Percentiles rank a stretch among this genome's conserved stretches.
phyloP scores from a whole-genome alignment of 2,113 vertebrate genomes.

The Carassius carassius region DNA sequence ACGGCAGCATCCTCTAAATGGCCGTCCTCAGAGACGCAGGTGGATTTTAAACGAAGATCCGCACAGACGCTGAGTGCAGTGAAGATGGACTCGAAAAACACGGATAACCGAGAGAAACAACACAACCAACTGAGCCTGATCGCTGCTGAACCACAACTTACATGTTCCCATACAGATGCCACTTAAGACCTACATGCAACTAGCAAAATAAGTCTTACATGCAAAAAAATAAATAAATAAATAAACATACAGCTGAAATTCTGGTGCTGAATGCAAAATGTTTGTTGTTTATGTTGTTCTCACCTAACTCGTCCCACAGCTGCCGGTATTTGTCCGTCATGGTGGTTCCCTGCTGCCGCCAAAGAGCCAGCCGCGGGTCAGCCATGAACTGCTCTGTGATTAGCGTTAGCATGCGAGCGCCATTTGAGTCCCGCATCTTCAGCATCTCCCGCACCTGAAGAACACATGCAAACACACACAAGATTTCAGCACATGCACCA shows the following conservation, averaged over 20 bases:
- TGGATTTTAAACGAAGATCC: constrained; percentile 17
- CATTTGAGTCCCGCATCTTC: constrained; percentile 96
- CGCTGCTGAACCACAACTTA: too few species aligned
- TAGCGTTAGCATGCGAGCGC: constrained; percentile 91
- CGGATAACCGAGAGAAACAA: neutral
- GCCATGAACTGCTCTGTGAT: constrained; percentile 98
- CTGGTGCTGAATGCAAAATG: neutral
- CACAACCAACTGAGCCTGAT: neutral
- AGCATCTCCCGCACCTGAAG: constrained; percentile 94
- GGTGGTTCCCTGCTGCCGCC: constrained; percentile 92
- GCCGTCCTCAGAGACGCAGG: constrained; percentile 46
- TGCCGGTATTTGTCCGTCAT: constrained; percentile 98
- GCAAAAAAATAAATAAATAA: too few species aligned
- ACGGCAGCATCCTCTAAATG: constrained; percentile 48
- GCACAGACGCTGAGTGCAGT: constrained; percentile 18
- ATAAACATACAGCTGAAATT: neutral
- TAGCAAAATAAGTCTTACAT: neutral
- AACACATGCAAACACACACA: neutral
- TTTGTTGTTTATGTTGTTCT: constrained; percentile 46
- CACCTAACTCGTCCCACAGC: constrained; percentile 88
- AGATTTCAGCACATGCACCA: neutral
- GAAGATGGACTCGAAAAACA: neutral
- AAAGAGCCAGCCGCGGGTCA: constrained; percentile 88
- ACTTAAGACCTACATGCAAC: neutral
- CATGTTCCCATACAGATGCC: neutral